Evolutionary conservation across 2,888 invertebrate genomes (phyloP).

Genomic region (Diplazon laetatorius): DNA sequence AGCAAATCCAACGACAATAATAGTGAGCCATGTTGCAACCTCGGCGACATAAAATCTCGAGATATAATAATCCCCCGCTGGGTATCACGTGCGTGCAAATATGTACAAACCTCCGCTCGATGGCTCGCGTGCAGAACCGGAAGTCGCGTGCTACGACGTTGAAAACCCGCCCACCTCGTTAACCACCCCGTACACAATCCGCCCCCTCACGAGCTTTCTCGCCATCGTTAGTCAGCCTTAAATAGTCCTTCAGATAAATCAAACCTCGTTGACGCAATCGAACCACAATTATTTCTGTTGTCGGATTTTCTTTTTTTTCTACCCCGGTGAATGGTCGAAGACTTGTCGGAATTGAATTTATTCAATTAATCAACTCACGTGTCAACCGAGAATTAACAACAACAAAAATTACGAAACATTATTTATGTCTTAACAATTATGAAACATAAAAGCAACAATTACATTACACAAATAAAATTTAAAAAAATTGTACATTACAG

Average conservation of each 20-base stretch:
- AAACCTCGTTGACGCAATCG: conserved; percentile 31
- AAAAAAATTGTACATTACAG: too few species aligned
- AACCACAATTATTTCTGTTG: too few species aligned
- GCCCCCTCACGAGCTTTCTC: conserved; percentile 47
- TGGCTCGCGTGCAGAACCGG: conserved; percentile 66
- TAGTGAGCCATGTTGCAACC: conserved; percentile 36
- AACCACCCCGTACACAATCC: conserved; percentile 59
- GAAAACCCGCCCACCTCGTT: conserved; percentile 69
- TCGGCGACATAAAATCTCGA: conserved; percentile 52
- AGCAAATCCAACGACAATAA: conserved; percentile 46
- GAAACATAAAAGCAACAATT: too few species aligned
- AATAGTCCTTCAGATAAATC: conserved; percentile 30
- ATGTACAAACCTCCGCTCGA: conserved; percentile 43
- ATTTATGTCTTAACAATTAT: too few species aligned
- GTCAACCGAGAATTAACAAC: too few species aligned
- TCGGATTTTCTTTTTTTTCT: too few species aligned
- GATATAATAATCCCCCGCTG: conserved; percentile 41
- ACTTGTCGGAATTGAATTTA: too few species aligned
- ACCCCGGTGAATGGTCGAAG: too few species aligned
- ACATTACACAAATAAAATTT: too few species aligned
- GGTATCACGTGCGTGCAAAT: conserved; percentile 54
- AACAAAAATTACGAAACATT: too few species aligned
- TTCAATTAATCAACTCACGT: too few species aligned
- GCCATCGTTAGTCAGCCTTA: conserved; percentile 43
- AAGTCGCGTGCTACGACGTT: conserved; percentile 68